Evolutionary conservation across 2,888 invertebrate genomes (phyloP), one percentile per base, ranked within the genome.

Genomic region (Axea sp.): DNA sequence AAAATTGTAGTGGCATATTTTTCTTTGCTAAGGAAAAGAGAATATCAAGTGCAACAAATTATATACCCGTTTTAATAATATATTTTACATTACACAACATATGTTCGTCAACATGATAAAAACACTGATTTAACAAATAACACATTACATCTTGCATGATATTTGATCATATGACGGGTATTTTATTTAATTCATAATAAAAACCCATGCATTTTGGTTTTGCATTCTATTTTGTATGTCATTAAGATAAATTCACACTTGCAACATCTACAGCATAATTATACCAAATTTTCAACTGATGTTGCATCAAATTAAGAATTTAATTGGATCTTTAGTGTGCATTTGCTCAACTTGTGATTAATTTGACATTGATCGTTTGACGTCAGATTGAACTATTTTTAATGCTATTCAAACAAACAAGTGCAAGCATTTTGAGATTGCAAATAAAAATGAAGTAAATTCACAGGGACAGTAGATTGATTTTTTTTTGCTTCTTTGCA

Each of bases 311-410:
- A 9, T 67, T 57, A 37, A 19, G 55, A 8, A 3, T 24, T 43
- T 26, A 51, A 51, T 55, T 39, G 8, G 37, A 35, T 43, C 53
- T 35, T 12, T 37, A 35, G 31, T 7, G 3, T 15, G 8, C 15
- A 35, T 19, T 45, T 26, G 17, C 24, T 45, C 57, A 26, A 43
- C 26, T 8, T 9, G 7, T 12, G 4, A 28, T 67, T 26, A 49
- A 57, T 67, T 68, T 51, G 59, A 59, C 43, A 28, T 41, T 68
- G 57, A 57, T 67, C 12, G 31, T 12, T 30, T 43, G 17, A 49
- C 41, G 43, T 49, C 31, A 39, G 41, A 31, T 19, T 12, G 15
- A 49, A n/a, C n/a, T n/a, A n/a, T n/a, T n/a, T 57, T 57, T 37
- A 49, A 35, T 28, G 1, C 28, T 14, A 26, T 26, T 24, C 28